These are phyloP conservation scores for Stigmatopora argus DNA, from an alignment of 2,113 vertebrate species.

Conservation along the genomic window DNA sequence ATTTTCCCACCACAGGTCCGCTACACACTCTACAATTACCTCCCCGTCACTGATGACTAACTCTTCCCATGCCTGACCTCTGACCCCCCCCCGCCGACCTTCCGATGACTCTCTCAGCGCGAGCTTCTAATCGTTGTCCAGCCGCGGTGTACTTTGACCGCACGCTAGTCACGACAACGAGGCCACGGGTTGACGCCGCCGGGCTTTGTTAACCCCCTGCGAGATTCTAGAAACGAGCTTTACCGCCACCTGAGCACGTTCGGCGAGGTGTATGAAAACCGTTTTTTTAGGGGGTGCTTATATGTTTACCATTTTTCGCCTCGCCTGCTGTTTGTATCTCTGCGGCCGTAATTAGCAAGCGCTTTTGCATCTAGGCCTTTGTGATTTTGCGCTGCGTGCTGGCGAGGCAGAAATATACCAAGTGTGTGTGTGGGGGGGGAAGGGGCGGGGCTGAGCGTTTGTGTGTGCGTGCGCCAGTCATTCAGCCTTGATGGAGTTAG, in stretches of 20 bases:
- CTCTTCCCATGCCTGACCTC: neutral
- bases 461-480: constrained; percentile 37
- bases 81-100: neutral
- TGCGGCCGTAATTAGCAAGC: constrained; percentile 64
- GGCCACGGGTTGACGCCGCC: constrained; percentile 57
- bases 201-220: constrained; percentile 51
- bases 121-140: constrained; percentile 64
- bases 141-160: constrained; percentile 60
- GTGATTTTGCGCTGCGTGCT: constrained; percentile 62
- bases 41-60: too few species aligned
- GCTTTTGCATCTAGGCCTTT: constrained; percentile 64
- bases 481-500: constrained; percentile 64
- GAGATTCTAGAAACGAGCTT: neutral
- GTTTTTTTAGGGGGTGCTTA: constrained; percentile 38
- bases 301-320: constrained; percentile 30
- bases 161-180: constrained; percentile 60
- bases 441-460: neutral
- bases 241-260: constrained; percentile 17
- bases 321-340: constrained; percentile 61
- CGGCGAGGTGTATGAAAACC: constrained; percentile 22
- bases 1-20: neutral
- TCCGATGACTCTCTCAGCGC: constrained; percentile 32
- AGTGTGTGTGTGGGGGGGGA: constrained; percentile 30
- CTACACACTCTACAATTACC: neutral
- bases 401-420: constrained; percentile 60